These are phyloP conservation scores for Cassiopea xamachana DNA, from an alignment of 30 jellyfish, hydroid and myxozoan species.

Conservation along the genomic window DNA sequence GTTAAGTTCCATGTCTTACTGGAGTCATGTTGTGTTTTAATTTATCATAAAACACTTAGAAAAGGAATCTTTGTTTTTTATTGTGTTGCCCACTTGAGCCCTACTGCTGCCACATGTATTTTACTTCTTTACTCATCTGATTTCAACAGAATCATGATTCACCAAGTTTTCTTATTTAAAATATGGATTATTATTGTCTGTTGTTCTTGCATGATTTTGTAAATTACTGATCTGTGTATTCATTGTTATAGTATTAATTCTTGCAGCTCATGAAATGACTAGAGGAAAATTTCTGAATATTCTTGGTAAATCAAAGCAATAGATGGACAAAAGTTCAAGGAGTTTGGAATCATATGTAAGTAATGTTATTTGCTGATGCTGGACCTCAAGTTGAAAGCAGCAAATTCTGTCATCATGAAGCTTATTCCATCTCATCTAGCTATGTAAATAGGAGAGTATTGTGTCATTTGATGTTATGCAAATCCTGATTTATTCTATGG, in stretches of 20 bases:
- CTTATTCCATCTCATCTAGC: not conserved
- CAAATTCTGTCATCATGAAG: not conserved
- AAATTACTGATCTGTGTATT: not conserved
- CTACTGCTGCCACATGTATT: no score
- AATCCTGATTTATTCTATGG: not conserved
- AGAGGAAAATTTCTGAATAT: slow-evolving; percentile 89
- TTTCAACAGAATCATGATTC: no score
- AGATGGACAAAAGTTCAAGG: slow-evolving; percentile 12
- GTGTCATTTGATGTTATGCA: not conserved
- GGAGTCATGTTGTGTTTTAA: no score
- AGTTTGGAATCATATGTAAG: not conserved
- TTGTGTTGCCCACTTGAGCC: no score
- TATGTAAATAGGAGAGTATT: not conserved
- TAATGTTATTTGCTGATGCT: not conserved
- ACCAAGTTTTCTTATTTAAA: no score
- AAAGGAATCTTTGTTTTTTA: no score
- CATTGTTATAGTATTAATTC: not conserved
- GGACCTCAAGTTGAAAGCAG: not conserved
- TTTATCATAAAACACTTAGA: no score
- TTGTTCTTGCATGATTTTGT: not conserved
- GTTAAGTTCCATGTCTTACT: no score
- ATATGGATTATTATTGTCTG: no score
- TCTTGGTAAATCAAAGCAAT: slow-evolving; percentile 58
- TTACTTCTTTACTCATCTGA: no score
- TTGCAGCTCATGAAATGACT: slow-evolving; percentile 92